Percentiles rank a stretch among this genome's conserved stretches.
Conservation (phyloP, 2,113 vertebrate species). For the Apus apus region DNA sequence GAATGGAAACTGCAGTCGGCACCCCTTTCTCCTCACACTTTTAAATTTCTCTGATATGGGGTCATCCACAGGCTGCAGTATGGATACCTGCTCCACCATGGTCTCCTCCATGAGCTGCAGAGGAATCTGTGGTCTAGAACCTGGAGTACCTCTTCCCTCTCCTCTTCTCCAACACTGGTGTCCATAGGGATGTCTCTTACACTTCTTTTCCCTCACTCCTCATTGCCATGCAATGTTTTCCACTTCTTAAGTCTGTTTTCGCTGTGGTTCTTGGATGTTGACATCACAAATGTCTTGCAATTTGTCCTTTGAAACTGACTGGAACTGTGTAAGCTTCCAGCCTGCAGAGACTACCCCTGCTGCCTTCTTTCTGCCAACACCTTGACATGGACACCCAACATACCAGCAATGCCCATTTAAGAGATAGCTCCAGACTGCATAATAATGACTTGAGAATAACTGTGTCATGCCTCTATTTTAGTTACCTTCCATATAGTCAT, state of each 20-base stretch:
- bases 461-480: not conserved
- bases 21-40: not conserved
- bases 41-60: not conserved
- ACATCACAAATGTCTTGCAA: not conserved
- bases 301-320: not conserved
- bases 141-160: no score
- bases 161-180: no score
- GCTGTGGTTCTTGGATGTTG: not conserved
- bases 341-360: not conserved
- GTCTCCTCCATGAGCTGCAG: not conserved
- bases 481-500: not conserved
- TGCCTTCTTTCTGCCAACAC: not conserved
- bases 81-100: not conserved
- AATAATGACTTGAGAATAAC: not conserved
- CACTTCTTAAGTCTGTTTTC: not conserved
- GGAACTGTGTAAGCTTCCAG: not conserved
- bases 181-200: no score
- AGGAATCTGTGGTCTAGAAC: not conserved
- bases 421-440: not conserved
- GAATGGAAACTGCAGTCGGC: not conserved
- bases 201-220: no score
- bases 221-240: no score
- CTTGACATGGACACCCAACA: not conserved
- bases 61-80: not conserved
- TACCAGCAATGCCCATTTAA: not conserved